These are phyloP conservation scores for Sylvicola fuscatus DNA, from an alignment of 2,888 invertebrate species.

Conservation along the genomic window DNA sequence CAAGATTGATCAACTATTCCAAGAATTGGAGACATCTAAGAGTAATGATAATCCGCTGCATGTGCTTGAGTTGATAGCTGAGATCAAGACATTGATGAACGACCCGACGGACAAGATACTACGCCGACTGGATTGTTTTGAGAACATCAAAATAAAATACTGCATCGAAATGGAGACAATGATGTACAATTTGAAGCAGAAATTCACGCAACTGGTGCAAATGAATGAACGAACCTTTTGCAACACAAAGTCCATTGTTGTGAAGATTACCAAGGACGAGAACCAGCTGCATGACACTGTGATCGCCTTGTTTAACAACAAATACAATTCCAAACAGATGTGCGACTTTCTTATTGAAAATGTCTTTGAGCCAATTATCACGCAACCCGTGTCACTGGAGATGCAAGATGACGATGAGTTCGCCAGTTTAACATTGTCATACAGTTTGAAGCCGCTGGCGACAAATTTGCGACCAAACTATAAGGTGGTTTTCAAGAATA, in stretches of 20 bases:
- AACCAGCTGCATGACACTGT: constrained; percentile 18
- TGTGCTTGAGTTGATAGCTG: constrained; percentile 13
- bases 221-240: constrained; percentile 20
- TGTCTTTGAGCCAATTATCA: constrained; percentile 20
- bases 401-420: constrained; percentile 11
- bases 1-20: constrained; percentile 28
- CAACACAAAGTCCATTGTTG: constrained; percentile 18
- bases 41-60: constrained; percentile 7
- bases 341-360: constrained; percentile 20
- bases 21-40: constrained; percentile 20
- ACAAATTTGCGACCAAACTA: constrained; percentile 19
- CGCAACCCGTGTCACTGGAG: constrained; percentile 20
- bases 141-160: constrained; percentile 20
- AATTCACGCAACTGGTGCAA: constrained; percentile 21
- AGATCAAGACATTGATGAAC: constrained; percentile 16
- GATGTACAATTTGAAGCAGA: constrained; percentile 18
- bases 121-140: constrained; percentile 17
- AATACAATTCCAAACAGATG: constrained; percentile 19
- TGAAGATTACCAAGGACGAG: constrained; percentile 18
- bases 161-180: constrained; percentile 19
- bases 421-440: constrained; percentile 18
- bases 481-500: constrained; percentile 17
- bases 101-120: constrained; percentile 17
- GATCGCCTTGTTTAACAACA: constrained; percentile 19
- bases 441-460: constrained; percentile 14